These are phyloP conservation scores for Dasypogon diadema DNA, from an alignment of 2,888 invertebrate species.

Conservation along the genomic window DNA sequence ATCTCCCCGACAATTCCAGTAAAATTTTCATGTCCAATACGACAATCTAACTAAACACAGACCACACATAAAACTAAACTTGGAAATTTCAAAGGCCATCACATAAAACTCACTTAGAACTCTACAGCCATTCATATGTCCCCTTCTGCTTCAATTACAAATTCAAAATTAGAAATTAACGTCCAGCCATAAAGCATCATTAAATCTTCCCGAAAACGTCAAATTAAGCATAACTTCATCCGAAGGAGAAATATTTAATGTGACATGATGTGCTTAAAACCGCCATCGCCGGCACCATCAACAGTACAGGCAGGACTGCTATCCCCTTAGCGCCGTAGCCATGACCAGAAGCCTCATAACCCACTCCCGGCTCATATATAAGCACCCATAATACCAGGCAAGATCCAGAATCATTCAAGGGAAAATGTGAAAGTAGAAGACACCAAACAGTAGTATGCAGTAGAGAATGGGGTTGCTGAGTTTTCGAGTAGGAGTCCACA, in stretches of 20 bases:
- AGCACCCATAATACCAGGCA: constrained; percentile 46
- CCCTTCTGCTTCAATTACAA: constrained; percentile 43
- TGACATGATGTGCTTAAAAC: constrained; percentile 51
- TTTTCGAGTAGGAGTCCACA: neutral
- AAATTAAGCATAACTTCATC: constrained; percentile 51
- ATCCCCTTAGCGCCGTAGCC: constrained; percentile 29
- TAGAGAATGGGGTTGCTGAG: neutral
- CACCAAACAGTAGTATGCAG: neutral
- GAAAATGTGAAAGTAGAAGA: constrained; percentile 44
- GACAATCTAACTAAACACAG: too few species aligned
- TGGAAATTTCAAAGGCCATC: neutral
- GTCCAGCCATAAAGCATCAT: constrained; percentile 51
- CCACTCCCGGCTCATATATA: constrained; percentile 25
- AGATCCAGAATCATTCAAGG: constrained; percentile 39
- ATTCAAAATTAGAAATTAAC: constrained; percentile 50
- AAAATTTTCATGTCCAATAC: too few species aligned
- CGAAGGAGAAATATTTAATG: constrained; percentile 48
- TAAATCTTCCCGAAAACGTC: constrained; percentile 51
- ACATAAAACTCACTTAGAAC: neutral
- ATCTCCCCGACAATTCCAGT: too few species aligned
- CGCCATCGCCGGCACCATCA: constrained; percentile 49
- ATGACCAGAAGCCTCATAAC: constrained; percentile 47
- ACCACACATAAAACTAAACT: neutral
- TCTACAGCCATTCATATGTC: constrained; percentile 10
- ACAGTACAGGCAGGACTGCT: constrained; percentile 23